Percentiles rank a stretch among this genome's conserved stretches.
Evolutionary conservation across 1,140 invertebrate species (phyloP).

Genomic region (Apis mellifera): Amel_HAv3.1 CM009942.2:2254001-2254500

Average conservation of each 20-base stretch:
- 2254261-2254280: too few relatives aligned
- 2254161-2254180: constrained; percentile 5
- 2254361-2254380: not conserved
- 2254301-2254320: not conserved
- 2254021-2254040: not conserved
- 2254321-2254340: not conserved
- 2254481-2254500: constrained; percentile 22
- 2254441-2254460: constrained; percentile 33
- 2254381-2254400: constrained; percentile 12
- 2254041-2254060: not conserved
- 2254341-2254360: constrained; percentile 16
- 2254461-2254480: constrained; percentile 10
- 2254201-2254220: not conserved
- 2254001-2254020: too few relatives aligned
- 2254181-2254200: not conserved
- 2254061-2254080: too few relatives aligned
- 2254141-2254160: not conserved
- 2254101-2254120: not conserved
- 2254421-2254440: constrained; percentile 39
- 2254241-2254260: not conserved
- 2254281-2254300: constrained; percentile 5
- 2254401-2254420: constrained; percentile 18
- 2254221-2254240: not conserved
- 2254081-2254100: not conserved
- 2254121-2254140: not conserved